phyloP scores from a whole-genome alignment of 2,113 vertebrate species.

The Phrynosoma blainvillii region DNA sequence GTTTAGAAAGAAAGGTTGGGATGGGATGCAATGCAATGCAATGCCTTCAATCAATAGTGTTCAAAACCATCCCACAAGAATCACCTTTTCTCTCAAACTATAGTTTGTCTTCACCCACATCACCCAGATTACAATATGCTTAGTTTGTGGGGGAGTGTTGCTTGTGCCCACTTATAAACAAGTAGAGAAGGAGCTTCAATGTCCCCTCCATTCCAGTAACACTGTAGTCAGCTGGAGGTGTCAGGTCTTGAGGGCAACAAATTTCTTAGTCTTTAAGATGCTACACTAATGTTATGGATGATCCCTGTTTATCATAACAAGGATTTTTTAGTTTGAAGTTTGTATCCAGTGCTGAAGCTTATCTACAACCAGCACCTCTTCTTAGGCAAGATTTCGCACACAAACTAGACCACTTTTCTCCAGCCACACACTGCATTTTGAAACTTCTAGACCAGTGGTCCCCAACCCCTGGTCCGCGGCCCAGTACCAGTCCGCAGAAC shows the following conservation, averaged over 20 bases:
- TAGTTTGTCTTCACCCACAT: not conserved
- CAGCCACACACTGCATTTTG: not conserved
- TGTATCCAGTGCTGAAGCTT: not conserved
- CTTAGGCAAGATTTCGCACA: not conserved
- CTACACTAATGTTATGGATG: not conserved
- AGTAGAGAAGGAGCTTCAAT: no score
- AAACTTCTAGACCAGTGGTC: no score
- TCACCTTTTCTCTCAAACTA: not conserved
- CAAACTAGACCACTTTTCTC: constrained; percentile 1
- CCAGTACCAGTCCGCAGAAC: no score
- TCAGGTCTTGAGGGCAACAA: not conserved
- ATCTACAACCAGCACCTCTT: not conserved
- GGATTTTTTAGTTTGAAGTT: not conserved
- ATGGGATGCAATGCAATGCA: no score
- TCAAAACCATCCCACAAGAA: not conserved
- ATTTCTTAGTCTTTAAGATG: not conserved
- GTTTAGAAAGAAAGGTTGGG: not conserved
- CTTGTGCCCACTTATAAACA: no score
- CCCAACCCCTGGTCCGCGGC: no score
- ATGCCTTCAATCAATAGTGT: not conserved
- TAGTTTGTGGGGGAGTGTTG: no score
- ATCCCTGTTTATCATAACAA: not conserved
- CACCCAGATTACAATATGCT: no score
- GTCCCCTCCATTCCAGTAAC: no score
- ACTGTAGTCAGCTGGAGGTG: no score